phyloP scores from a whole-genome alignment of 2,888 invertebrate species.

The Zygogramma bicolorata region DNA sequence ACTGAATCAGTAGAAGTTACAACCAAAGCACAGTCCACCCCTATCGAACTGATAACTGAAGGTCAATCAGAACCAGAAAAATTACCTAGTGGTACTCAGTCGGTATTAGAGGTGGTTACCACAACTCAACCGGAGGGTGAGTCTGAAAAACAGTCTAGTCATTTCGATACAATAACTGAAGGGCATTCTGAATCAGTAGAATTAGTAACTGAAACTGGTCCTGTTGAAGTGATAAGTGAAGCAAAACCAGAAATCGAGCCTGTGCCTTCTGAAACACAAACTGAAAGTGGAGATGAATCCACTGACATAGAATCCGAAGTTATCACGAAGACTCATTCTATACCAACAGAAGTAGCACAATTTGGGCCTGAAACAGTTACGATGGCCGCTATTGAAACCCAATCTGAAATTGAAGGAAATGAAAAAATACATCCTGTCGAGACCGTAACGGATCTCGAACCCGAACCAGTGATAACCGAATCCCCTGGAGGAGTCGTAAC shows the following conservation, averaged over 20 bases:
- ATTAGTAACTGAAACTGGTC: neutral
- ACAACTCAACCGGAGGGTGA: neutral
- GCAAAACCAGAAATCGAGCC: conserved; percentile 15
- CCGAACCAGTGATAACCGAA: conserved; percentile 4
- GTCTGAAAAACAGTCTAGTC: neutral
- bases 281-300: neutral
- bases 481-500: conserved; percentile 17
- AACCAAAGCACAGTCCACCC: neutral
- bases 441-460: conserved; percentile 4
- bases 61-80: neutral
- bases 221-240: neutral
- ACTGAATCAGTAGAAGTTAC: neutral
- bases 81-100: neutral
- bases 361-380: neutral
- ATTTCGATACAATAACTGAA: neutral
- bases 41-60: no score
- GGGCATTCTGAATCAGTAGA: neutral
- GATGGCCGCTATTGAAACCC: neutral
- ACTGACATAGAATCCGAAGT: neutral
- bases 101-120: neutral
- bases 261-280: neutral
- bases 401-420: neutral
- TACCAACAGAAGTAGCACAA: neutral
- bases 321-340: neutral
- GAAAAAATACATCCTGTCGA: neutral